These are phyloP conservation scores for Acholoe squamosa DNA, from an alignment of 2,888 invertebrate species.

Conservation along the genomic window DNA sequence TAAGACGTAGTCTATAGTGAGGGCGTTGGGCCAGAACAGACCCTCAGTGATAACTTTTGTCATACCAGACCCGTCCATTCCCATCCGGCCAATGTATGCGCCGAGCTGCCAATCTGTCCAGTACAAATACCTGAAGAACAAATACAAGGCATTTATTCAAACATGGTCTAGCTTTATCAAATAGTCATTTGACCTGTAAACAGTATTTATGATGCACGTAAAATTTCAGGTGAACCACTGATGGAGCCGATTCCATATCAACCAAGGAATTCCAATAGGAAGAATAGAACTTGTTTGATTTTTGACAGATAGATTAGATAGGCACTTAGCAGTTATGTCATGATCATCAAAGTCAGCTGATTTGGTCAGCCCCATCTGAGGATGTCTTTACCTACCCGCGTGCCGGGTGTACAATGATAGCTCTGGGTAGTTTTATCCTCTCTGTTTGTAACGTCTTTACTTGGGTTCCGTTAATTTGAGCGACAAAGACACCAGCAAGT, in stretches of 20 bases:
- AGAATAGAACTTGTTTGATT: too few species aligned
- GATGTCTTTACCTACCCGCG: slow-evolving; percentile 3
- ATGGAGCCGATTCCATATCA: too few species aligned
- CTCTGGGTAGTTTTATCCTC: slow-evolving; percentile 36
- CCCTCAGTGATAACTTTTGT: slow-evolving; percentile 90
- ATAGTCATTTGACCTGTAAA: too few species aligned
- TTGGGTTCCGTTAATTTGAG: slow-evolving; percentile 34
- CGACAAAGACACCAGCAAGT: slow-evolving; percentile 13
- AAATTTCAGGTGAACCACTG: too few species aligned
- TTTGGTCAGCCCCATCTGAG: too few species aligned
- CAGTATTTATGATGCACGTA: too few species aligned
- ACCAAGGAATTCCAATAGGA: too few species aligned
- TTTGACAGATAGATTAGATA: too few species aligned
- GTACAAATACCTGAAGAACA: slow-evolving; percentile 87
- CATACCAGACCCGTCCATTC: slow-evolving; percentile 97
- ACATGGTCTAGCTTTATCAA: too few species aligned
- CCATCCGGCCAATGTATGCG: slow-evolving; percentile 97
- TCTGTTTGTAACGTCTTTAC: neutral
- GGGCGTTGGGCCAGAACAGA: slow-evolving; percentile 97
- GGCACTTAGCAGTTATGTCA: too few species aligned
- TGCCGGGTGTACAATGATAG: slow-evolving; percentile 16
- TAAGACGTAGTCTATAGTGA: slow-evolving; percentile 97
- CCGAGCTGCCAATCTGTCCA: slow-evolving; percentile 95
- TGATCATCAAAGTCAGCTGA: too few species aligned
- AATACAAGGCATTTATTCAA: too few species aligned